phyloP scores from a whole-genome alignment of 1,140 invertebrate species.

The Linepithema humile region DNA sequence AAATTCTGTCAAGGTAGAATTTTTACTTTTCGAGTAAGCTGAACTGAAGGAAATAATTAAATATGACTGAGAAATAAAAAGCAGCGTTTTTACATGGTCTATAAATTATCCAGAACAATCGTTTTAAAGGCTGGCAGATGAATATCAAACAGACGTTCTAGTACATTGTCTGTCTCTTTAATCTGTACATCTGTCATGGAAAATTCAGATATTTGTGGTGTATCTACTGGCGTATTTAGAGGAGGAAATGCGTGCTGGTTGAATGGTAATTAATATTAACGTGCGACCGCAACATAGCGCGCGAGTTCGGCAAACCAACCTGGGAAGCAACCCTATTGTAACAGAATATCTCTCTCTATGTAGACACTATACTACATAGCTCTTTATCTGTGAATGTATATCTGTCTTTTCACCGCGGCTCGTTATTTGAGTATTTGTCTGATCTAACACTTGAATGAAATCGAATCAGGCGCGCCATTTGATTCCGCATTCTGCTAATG shows the following conservation, averaged over 20 bases:
- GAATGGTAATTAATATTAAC: constrained; percentile 71
- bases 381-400: not conserved
- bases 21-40: not conserved
- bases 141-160: not conserved
- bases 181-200: constrained; percentile 46
- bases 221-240: constrained; percentile 59
- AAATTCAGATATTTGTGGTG: constrained; percentile 60
- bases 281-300: constrained; percentile 51
- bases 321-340: constrained; percentile 28
- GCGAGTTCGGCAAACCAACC: constrained; percentile 46
- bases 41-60: not conserved
- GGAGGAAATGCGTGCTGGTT: constrained; percentile 60
- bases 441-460: constrained; percentile 56
- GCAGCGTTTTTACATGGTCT: not conserved
- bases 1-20: not conserved
- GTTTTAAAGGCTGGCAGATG: constrained; percentile 5
- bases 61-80: not conserved
- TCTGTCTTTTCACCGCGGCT: constrained; percentile 21
- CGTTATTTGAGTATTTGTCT: constrained; percentile 49
- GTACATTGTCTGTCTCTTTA: constrained; percentile 35
- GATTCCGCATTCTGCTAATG: constrained; percentile 25
- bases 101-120: not conserved
- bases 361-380: not conserved
- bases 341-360: constrained; percentile 24
- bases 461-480: not conserved